phyloP scores from a whole-genome alignment of 2,888 invertebrate genomes.

The Athrips mouffetella region DNA sequence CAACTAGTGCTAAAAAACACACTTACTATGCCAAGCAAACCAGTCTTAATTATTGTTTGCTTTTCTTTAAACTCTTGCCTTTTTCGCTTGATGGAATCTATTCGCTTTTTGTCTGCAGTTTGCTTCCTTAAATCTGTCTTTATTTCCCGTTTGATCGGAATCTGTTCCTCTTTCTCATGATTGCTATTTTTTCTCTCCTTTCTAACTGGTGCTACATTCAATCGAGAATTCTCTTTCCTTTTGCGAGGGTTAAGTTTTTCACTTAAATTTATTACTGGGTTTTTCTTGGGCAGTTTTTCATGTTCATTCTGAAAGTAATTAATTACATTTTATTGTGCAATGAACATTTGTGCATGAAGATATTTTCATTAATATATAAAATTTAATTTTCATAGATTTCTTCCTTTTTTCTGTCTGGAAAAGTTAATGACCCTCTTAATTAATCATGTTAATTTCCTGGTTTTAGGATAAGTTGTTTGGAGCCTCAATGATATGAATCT shows the following conservation, averaged over 20 bases:
- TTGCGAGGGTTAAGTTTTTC: slow-evolving; percentile 55
- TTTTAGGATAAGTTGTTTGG: no score
- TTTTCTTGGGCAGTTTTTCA: slow-evolving; percentile 27
- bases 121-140: no score
- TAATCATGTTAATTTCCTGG: no score
- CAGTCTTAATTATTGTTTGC: slow-evolving; percentile 80
- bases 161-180: slow-evolving; percentile 9
- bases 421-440: no score
- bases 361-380: neutral
- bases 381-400: no score
- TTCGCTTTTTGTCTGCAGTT: slow-evolving; percentile 82
- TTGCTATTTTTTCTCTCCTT: slow-evolving; percentile 21
- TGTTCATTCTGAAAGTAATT: slow-evolving; percentile 27
- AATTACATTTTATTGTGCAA: neutral
- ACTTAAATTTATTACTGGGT: slow-evolving; percentile 41
- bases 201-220: neutral
- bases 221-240: slow-evolving; percentile 49
- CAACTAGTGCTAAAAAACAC: slow-evolving; percentile 8
- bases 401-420: no score
- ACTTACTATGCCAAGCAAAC: slow-evolving; percentile 80
- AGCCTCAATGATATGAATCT: no score
- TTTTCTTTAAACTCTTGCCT: slow-evolving; percentile 81
- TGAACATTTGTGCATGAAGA: neutral
- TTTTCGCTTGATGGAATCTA: slow-evolving; percentile 82
- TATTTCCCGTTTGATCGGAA: neutral